Percentiles rank a stretch among this genome's conserved stretches.
Conservation (phyloP, 2,888 invertebrate species). For the Dasysyrphus albostriatus region DNA sequence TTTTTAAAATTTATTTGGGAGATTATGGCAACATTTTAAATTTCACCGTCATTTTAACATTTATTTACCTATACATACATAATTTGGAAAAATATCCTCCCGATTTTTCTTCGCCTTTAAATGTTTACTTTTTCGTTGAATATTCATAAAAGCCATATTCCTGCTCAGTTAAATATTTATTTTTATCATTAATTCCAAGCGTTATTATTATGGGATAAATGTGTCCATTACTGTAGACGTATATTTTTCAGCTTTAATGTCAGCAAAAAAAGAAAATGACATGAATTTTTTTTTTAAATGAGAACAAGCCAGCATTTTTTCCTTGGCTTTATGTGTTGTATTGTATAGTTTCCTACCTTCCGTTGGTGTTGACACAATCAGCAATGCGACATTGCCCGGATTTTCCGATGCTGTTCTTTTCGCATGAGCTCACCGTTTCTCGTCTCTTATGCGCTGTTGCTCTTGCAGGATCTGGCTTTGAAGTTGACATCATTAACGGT, state of each 20-base stretch:
- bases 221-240: constrained; percentile 3
- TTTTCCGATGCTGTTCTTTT: constrained; percentile 40
- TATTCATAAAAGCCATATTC: constrained; percentile 1
- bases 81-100: neutral
- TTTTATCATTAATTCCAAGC: constrained; percentile 24
- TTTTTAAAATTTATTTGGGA: no score
- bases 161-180: constrained; percentile 24
- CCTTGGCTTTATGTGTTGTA: constrained; percentile 18
- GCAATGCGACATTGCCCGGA: constrained; percentile 61
- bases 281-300: neutral
- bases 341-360: constrained; percentile 25
- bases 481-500: constrained; percentile 67
- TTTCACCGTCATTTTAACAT: neutral
- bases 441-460: constrained; percentile 27
- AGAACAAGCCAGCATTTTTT: constrained; percentile 28
- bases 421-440: constrained; percentile 35
- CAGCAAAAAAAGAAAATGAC: neutral
- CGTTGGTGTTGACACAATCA: constrained; percentile 44
- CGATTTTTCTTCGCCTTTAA: neutral
- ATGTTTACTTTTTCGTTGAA: neutral
- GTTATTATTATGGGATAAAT: constrained; percentile 1
- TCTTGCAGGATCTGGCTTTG: constrained; percentile 44
- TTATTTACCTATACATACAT: neutral
- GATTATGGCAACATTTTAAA: no score
- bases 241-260: constrained; percentile 17